Evolutionary conservation across 2,797 vertebrate species (phyloP).

Genomic region (Halcyon badia): DNA sequence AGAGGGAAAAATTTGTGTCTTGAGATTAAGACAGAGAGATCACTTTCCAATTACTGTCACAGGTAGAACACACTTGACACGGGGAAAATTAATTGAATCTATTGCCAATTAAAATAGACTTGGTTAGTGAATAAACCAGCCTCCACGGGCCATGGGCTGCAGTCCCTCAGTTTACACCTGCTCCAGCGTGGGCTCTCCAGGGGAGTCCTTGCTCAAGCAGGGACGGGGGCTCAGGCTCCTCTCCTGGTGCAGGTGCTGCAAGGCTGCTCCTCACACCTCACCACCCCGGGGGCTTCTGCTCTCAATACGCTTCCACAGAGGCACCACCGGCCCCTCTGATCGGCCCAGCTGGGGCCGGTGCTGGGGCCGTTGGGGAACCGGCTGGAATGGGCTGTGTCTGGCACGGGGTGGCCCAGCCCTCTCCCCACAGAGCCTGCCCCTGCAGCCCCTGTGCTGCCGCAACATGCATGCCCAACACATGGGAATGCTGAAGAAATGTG

Average conservation of each 20-base stretch:
- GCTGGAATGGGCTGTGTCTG: rapidly evolving
- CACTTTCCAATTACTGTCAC: neutral
- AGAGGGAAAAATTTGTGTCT: neutral
- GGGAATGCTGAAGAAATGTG: neutral
- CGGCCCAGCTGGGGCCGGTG: rapidly evolving
- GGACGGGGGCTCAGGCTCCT: rapidly evolving
- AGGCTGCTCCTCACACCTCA: neutral
- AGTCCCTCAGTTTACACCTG: neutral
- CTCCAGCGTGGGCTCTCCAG: neutral
- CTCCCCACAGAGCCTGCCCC: neutral
- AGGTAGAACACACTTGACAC: neutral
- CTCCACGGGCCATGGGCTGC: neutral
- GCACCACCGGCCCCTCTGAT: neutral
- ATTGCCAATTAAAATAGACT: neutral
- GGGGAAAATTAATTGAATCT: neutral
- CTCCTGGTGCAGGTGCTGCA: neutral
- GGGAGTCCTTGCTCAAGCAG: neutral
- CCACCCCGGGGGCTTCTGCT: rapidly evolving
- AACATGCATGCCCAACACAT: rapidly evolving
- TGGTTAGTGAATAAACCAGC: neutral
- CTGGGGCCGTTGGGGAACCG: rapidly evolving
- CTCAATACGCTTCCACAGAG: neutral
- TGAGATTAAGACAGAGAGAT: neutral
- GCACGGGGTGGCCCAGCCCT: rapidly evolving
- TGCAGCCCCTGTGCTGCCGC: too few relatives aligned